Percentiles rank a stretch among this genome's conserved stretches.
Evolutionary conservation across 2,888 invertebrate genomes (phyloP).

Genomic region (Pyrocoelia pectoralis): DNA sequence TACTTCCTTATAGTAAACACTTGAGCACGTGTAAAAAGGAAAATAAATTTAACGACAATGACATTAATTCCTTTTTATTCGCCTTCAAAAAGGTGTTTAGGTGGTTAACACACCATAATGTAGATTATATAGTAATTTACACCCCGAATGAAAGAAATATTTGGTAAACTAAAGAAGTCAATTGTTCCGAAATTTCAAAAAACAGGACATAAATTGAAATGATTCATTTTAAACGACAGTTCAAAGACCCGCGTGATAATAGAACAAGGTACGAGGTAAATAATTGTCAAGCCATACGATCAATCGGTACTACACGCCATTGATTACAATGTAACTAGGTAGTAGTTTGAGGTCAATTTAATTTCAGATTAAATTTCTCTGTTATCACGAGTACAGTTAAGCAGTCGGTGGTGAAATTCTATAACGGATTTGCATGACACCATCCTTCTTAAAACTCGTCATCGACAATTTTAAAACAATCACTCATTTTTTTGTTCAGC

Average conservation of each 20-base stretch:
- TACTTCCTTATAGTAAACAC: neutral
- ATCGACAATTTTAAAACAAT: slow-evolving; percentile 11
- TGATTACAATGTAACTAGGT: slow-evolving; percentile 13
- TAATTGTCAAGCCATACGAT: slow-evolving; percentile 3
- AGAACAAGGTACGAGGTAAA: neutral
- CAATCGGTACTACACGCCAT: slow-evolving; percentile 6
- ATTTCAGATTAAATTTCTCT: slow-evolving; percentile 8
- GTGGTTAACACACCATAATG: slow-evolving; percentile 2
- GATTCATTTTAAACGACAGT: neutral
- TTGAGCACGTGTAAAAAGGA: slow-evolving; percentile 3
- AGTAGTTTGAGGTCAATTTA: slow-evolving; percentile 4
- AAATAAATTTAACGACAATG: slow-evolving; percentile 11
- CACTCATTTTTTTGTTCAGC: neutral
- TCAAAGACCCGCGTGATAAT: slow-evolving; percentile 7
- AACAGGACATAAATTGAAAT: neutral
- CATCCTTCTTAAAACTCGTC: slow-evolving; percentile 6
- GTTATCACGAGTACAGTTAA: neutral
- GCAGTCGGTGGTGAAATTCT: slow-evolving; percentile 3
- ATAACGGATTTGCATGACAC: slow-evolving; percentile 8
- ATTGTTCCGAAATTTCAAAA: neutral
- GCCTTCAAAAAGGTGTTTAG: slow-evolving; percentile 8
- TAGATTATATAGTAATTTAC: slow-evolving; percentile 3
- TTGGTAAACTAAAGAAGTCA: neutral
- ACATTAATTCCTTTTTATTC: slow-evolving; percentile 10
- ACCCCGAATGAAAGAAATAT: neutral